Percentiles rank a stretch among this genome's conserved stretches.
Conservation (phyloP, 2,797 vertebrate species). For the Uromys caudimaculatus region DNA sequence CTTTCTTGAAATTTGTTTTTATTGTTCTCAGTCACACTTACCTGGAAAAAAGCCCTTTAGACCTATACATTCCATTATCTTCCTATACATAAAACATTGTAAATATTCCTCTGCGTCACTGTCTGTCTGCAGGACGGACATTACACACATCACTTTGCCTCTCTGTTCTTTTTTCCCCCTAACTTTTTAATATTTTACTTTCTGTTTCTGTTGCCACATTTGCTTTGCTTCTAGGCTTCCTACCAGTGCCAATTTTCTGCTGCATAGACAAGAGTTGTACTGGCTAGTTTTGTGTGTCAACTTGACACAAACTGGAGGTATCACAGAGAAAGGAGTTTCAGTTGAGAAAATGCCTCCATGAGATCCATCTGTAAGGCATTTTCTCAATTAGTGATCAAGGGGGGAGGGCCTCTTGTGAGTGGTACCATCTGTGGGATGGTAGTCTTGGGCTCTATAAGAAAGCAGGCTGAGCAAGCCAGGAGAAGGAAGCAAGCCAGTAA, state of each 20-base stretch:
- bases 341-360: too few species aligned
- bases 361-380: too few species aligned
- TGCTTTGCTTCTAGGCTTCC: not conserved
- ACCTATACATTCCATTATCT: not conserved
- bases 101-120: not conserved
- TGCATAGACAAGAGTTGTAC: not conserved
- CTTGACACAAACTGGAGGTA: too few species aligned
- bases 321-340: too few species aligned
- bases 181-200: not conserved
- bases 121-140: not conserved
- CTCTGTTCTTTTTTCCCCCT: not conserved
- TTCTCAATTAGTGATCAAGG: too few species aligned
- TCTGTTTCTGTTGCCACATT: not conserved
- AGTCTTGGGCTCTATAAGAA: too few species aligned
- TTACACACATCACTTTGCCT: not conserved
- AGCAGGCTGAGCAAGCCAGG: too few species aligned
- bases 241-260: not conserved
- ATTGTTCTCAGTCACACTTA: not conserved
- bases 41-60: not conserved
- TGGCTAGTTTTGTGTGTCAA: too few species aligned
- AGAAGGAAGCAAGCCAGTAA: too few species aligned
- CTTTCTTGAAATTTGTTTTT: not conserved
- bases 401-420: too few species aligned
- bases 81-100: not conserved
- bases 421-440: too few species aligned